Evolutionary conservation across 2,888 invertebrate genomes (phyloP).

Genomic region (Gastracanthus pulcherrimus): DNA sequence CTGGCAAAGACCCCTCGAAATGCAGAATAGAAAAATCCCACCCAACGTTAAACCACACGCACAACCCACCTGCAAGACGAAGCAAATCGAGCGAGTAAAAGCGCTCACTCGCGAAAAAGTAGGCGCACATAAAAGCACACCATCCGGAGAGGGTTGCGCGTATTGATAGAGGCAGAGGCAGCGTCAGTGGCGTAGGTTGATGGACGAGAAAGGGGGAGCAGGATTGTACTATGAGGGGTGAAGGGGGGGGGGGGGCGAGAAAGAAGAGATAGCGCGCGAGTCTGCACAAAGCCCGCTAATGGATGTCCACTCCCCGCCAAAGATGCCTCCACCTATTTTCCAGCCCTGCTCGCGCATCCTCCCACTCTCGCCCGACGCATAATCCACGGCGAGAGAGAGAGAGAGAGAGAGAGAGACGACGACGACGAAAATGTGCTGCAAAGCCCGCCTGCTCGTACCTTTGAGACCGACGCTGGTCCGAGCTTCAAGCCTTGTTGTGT

Average conservation of each 20-base stretch:
- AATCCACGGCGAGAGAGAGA: slow-evolving; percentile 58
- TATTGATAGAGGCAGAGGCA: no score
- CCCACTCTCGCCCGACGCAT: slow-evolving; percentile 49
- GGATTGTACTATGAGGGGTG: no score
- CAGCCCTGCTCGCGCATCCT: slow-evolving; percentile 36
- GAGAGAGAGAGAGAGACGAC: slow-evolving; percentile 45
- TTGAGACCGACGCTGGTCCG: slow-evolving; percentile 15
- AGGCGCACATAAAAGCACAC: no score
- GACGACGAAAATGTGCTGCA: slow-evolving; percentile 20
- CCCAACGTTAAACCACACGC: no score
- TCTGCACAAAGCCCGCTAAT: slow-evolving; percentile 76
- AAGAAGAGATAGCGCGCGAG: slow-evolving; percentile 59
- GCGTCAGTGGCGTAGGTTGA: slow-evolving; percentile 9
- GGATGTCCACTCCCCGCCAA: slow-evolving; percentile 76
- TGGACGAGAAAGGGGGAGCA: slow-evolving; percentile 9
- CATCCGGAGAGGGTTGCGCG: no score
- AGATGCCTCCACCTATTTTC: slow-evolving; percentile 73
- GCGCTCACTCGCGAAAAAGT: no score
- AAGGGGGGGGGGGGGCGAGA: slow-evolving; percentile 47
- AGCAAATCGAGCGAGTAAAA: no score
- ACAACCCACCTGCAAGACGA: no score
- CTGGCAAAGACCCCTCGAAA: no score
- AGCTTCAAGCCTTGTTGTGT: neutral
- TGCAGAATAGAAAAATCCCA: no score
- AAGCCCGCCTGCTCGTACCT: slow-evolving; percentile 12